phyloP scores from a whole-genome alignment of 2,797 vertebrate species.

The Acanthurus leucopareius region DNA sequence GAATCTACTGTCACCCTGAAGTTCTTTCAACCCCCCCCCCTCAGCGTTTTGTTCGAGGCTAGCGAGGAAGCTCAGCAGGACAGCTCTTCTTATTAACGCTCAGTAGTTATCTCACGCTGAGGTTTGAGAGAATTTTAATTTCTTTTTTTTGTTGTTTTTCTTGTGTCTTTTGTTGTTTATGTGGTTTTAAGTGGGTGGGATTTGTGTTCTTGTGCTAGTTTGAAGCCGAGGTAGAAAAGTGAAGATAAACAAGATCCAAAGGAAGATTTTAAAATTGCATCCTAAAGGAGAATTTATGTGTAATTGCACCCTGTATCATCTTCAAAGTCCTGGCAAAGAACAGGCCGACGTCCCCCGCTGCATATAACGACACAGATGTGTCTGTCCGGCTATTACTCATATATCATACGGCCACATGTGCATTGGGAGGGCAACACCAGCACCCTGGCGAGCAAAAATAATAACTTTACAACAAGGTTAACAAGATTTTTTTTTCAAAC shows the following conservation, averaged over 20 bases:
- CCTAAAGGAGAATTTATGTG: conserved; percentile 27
- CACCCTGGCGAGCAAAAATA: conserved; percentile 33
- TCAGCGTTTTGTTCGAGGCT: conserved; percentile 46
- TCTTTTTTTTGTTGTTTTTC: background rate
- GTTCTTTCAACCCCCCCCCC: conserved; percentile 52
- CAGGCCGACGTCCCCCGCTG: conserved; percentile 23
- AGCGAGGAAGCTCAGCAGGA: conserved; percentile 55
- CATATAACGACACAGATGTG: conserved; percentile 30
- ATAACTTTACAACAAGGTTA: conserved; percentile 25
- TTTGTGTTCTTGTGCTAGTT: conserved; percentile 5
- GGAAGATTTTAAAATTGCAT: background rate
- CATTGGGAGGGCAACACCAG: conserved; percentile 21
- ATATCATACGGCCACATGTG: conserved; percentile 32
- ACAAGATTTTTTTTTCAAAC: conserved; percentile 7
- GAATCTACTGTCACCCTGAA: conserved; percentile 55
- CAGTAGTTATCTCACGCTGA: conserved; percentile 50
- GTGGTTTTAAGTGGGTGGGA: background rate
- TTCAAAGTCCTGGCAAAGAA: conserved; percentile 39
- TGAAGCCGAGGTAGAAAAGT: conserved; percentile 1
- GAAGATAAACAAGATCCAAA: conserved; percentile 31
- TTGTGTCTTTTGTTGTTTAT: background rate
- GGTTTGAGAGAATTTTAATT: conserved; percentile 44
- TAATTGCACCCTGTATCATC: conserved; percentile 7
- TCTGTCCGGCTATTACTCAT: conserved; percentile 41
- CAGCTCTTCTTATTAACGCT: conserved; percentile 44